These are phyloP conservation scores for Raja brachyura DNA, from an alignment of 2,113 vertebrate species.

Conservation along the genomic window DNA sequence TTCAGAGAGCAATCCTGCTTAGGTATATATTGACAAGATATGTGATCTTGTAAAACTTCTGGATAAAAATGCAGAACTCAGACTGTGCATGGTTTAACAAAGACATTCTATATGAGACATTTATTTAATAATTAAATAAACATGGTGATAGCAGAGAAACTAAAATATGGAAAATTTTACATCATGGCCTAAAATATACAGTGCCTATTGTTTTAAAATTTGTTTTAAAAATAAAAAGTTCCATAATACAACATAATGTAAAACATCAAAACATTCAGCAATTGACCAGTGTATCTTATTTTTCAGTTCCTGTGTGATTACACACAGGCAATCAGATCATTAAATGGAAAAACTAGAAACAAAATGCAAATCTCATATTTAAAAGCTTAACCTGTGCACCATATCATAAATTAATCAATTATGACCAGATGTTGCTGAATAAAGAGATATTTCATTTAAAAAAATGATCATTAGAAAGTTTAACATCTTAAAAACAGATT, in stretches of 20 bases:
- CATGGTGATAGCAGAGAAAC: background rate
- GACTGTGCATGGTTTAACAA: background rate
- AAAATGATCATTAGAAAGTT: background rate
- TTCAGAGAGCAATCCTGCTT: background rate
- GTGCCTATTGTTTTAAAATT: background rate
- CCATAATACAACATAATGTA: background rate
- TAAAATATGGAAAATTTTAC: background rate
- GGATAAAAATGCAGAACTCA: background rate
- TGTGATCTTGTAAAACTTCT: background rate
- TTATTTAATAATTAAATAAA: background rate
- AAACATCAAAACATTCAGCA: background rate
- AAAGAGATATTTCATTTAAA: background rate
- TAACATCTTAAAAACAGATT: background rate
- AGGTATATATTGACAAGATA: background rate
- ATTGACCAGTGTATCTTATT: background rate
- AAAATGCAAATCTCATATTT: background rate
- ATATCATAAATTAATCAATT: background rate
- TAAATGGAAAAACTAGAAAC: background rate
- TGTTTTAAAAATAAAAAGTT: background rate
- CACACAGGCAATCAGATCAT: background rate
- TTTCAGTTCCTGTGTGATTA: background rate
- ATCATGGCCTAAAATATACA: constrained; percentile 13
- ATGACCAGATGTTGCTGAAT: background rate
- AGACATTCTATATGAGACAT: background rate
- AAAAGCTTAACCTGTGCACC: background rate